These are phyloP conservation scores for Hyperoodon ampullatus DNA, from an alignment of 2,113 vertebrate species.

Conservation along the genomic window DNA sequence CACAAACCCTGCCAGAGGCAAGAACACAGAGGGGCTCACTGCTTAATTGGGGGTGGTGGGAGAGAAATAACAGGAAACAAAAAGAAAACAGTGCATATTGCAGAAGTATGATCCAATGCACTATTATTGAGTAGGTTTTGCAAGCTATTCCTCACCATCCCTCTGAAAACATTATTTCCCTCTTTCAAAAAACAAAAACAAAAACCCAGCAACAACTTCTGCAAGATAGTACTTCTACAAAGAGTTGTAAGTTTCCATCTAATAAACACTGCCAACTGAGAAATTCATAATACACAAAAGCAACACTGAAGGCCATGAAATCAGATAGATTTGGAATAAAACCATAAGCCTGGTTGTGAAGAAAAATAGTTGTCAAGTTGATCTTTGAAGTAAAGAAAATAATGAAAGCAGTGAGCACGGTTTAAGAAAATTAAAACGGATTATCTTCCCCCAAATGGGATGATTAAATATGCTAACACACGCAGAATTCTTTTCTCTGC, in stretches of 20 bases:
- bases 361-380: conserved; percentile 60
- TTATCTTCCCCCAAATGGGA: conserved; percentile 58
- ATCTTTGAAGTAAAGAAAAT: conserved; percentile 66
- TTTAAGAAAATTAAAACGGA: conserved; percentile 44
- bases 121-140: not conserved
- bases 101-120: not conserved
- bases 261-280: conserved; percentile 42
- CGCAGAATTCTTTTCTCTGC: not conserved
- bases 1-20: not conserved
- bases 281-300: conserved; percentile 68
- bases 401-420: not conserved
- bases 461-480: conserved; percentile 63
- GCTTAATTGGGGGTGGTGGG: not conserved
- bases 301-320: conserved; percentile 53
- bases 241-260: conserved; percentile 52
- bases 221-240: not conserved
- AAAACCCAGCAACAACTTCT: conserved; percentile 24
- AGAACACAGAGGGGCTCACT: not conserved
- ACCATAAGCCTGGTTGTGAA: conserved; percentile 49
- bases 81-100: not conserved
- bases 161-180: conserved; percentile 4
- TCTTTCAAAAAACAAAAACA: not conserved
- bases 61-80: not conserved
- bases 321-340: conserved; percentile 44
- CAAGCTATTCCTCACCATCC: not conserved